Base-by-base conservation (phyloP, 2,888 invertebrate species). In the Pristionchus entomophagus region DNA sequence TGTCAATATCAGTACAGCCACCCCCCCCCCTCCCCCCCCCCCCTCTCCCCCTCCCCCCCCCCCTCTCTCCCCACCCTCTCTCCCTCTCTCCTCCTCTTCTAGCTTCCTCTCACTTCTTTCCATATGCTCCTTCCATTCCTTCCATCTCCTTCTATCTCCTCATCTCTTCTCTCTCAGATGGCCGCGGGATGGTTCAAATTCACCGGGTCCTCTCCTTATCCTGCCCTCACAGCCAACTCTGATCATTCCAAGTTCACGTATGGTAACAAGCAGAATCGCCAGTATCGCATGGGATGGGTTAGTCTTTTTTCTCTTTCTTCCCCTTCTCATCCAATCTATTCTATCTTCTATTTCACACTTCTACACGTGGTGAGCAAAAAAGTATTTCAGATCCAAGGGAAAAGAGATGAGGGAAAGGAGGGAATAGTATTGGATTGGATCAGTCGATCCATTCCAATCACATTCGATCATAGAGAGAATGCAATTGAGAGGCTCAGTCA, bases 101-200 rank as follows among this genome's bases (percentile, higher is more conserved):
- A 32, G 32, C 29, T 35, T 35, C 65, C 69, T 69, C 69, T 22
- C 62, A 26, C 62, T 62, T 29, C 32, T 4, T 32, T 62, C n/a
- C n/a, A n/a, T n/a, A n/a, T n/a, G n/a, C n/a, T n/a, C n/a, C n/a
- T n/a, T n/a, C 14, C 19, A 69, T 69, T 38, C 77, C 77, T n/a
- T 45, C 17, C 77, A 41, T 77, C 41, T 26, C 10, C 14, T 6
- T 45, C 26, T 5, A 5, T 45, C n/a, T 45, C 77, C 77, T 77
- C n/a, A 14, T 26, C 41, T 5, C 4, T 77, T 41, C 45, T n/a
- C 26, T 41, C 29, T 35, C 17, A 56, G 38, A 91, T 91, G 91
- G 91, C 91, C 45, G 89, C 88, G 35, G 91, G 91, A 35, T 91
- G 91, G 91, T 89, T 87, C 56, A 88, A 87, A 51, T 91, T 91